Evolutionary conservation across 2,888 invertebrate genomes (phyloP), one percentile per base, ranked within the genome.

Genomic region (Drosophila anomalata): DNA sequence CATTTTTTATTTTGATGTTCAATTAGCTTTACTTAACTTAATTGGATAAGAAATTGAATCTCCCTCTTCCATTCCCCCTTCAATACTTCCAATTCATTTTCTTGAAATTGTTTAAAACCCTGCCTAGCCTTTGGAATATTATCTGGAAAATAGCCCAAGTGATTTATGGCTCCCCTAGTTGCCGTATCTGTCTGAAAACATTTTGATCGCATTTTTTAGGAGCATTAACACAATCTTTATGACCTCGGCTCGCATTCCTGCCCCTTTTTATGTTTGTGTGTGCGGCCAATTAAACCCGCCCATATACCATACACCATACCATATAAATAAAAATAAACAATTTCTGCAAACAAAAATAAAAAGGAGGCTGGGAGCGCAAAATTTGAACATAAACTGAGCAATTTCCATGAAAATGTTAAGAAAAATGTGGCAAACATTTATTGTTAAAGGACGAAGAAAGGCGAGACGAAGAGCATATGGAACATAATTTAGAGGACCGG

Each of bases 321-420:
- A 75, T 78, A 83, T 75, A 81, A 81, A 81, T 84, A 83, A 76
- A 79, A 69, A 67, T 55, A 69, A 62, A 83, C 60, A 60, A 60
- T 65, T 65, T 65, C 22, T 22, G 47, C 65, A 67, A 67, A 51
- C 48, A 60, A 73, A 68, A 55, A 55, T 36, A 24, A 24, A 36
- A 29, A 39, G 8, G n/a, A 29, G 12, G 2, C 12, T 6, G 9
- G 59, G 55, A 22, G 58, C 77, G 77, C 72, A 78, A 62, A 65
- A 65, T 65, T 65, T 62, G 52, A 62, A 47, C 63, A 65, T 65
- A 65, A 82, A 82, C 75, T 74, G 60, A 68, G 75, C 75, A 82
- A 84, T 82, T 79, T 84, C 74, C 81, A 78, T 84, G 79, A 84
- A 79, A 81, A 81, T 82, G 81, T 74, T 70, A 65, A 82, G 85